A percentile compares a stretch with the other conserved stretches of the same genome.
phyloP scores from a whole-genome alignment of 2,797 vertebrate genomes.

The Tokudaia tokunoshimensis region DNA sequence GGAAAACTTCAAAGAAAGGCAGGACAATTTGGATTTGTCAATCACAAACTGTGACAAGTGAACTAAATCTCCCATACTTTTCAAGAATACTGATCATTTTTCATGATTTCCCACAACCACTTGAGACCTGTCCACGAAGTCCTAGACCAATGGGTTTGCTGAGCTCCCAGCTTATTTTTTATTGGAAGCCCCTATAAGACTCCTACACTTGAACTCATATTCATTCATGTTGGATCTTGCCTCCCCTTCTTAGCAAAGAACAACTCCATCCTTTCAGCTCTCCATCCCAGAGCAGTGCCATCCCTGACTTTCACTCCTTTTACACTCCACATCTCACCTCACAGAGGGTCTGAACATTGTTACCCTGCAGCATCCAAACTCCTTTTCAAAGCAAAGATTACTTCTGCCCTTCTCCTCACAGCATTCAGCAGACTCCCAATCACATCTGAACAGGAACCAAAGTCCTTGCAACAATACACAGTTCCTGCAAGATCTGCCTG shows the following conservation, averaged over 20 bases:
- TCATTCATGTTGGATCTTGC: not conserved
- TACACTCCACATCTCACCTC: not conserved
- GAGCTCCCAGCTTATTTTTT: not conserved
- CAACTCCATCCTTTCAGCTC: not conserved
- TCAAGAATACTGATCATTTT: not conserved
- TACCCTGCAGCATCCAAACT: not conserved
- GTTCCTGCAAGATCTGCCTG: not conserved
- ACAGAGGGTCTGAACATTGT: not conserved
- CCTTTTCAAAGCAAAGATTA: slow-evolving; percentile 3
- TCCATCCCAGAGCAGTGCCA: not conserved
- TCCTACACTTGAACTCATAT: not conserved
- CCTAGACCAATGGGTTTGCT: not conserved
- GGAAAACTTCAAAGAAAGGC: not conserved
- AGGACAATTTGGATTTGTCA: slow-evolving; percentile 14
- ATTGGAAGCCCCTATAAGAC: not conserved
- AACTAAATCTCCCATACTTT: not conserved
- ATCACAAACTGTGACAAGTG: not conserved
- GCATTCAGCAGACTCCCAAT: not conserved
- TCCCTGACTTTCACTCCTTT: not conserved
- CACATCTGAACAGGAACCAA: not conserved
- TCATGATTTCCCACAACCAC: not conserved
- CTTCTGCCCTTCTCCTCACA: not conserved
- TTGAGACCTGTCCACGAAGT: not conserved
- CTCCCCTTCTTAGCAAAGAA: not conserved
- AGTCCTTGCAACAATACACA: not conserved